Base-by-base conservation (phyloP, 1,140 invertebrate species). In the Dryas iulia region DNA sequence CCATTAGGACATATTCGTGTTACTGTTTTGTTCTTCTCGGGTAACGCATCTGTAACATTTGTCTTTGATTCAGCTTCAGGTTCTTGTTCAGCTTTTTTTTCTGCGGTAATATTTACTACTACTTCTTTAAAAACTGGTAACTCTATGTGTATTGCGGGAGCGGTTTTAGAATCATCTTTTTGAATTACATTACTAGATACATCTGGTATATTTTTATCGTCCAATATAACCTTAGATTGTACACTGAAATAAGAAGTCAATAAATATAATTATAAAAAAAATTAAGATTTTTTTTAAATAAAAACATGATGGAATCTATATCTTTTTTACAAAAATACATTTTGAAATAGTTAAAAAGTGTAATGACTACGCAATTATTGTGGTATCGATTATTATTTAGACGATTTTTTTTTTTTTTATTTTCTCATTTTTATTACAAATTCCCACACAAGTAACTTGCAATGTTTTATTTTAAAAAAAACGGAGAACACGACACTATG, bases 181-280 rank as follows among this genome's bases (percentile, higher is more conserved):
- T 10, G 24, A 25, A 73, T 66, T 39, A 59, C 26, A 69, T 73
- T 66, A 10, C 59, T 47, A 47, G 71, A 56, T 26, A 31, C n/a
- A 53, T 62, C 56, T 21, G 12, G 14, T 3, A 56, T 25, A 31
- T 62, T 63, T 4, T 59, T 57, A 60, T 74, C 61, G 6, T 21
- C 65, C 21, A 35, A 8, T 56, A 72, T 52, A 59, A 73, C 59
- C 61, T 78, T 73, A 31, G 57, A 59, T 6, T 65, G 59, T 23
- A 57, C 59, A 59, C 73, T 74, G 59, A 61, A 74, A 77, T 24
- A 6, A 30, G 4, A 58, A 59, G 10, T 39, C 59, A 58, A 14
- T 57, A 11, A 25, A 25, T 12, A 25, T n/a, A 0, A 12, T 54
- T 53, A 0, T 21, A 24, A 39, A 35, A 35, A 14, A 5, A 2